Conservation (phyloP, 2,888 invertebrate species). For the Ophraella communa region DNA sequence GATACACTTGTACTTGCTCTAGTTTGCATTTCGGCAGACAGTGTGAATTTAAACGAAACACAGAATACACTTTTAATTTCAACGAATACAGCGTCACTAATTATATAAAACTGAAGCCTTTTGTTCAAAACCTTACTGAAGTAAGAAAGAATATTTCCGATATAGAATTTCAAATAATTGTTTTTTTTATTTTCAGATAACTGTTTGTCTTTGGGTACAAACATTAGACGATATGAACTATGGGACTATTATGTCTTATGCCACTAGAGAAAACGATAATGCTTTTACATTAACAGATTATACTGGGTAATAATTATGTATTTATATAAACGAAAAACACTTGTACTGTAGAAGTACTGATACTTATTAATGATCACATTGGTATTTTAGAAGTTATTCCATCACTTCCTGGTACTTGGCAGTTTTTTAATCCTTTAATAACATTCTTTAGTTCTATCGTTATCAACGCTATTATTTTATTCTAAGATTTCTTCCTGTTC, state of each 20-base stretch:
- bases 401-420: too few relatives aligned
- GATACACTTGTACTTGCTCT: conserved; percentile 62
- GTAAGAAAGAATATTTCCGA: conserved; percentile 47
- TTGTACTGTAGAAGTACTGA: too few relatives aligned
- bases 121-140: conserved; percentile 59
- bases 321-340: too few relatives aligned
- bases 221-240: conserved; percentile 69
- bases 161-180: not conserved
- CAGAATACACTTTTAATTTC: conserved; percentile 66
- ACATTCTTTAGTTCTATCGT: too few relatives aligned
- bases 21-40: conserved; percentile 60
- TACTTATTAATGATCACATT: too few relatives aligned
- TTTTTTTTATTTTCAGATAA: too few relatives aligned
- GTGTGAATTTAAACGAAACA: conserved; percentile 61
- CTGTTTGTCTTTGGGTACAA: conserved; percentile 71
- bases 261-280: conserved; percentile 66
- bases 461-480: too few relatives aligned
- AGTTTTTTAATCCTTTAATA: too few relatives aligned
- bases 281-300: conserved; percentile 73
- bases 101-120: conserved; percentile 64
- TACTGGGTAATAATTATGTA: conserved; percentile 63
- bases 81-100: conserved; percentile 65
- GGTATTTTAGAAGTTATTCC: too few relatives aligned
- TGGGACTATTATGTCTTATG: conserved; percentile 73
- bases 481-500: too few relatives aligned